phyloP scores from a whole-genome alignment of 2,797 vertebrate genomes.

The Takifugu rubripes region DNA sequence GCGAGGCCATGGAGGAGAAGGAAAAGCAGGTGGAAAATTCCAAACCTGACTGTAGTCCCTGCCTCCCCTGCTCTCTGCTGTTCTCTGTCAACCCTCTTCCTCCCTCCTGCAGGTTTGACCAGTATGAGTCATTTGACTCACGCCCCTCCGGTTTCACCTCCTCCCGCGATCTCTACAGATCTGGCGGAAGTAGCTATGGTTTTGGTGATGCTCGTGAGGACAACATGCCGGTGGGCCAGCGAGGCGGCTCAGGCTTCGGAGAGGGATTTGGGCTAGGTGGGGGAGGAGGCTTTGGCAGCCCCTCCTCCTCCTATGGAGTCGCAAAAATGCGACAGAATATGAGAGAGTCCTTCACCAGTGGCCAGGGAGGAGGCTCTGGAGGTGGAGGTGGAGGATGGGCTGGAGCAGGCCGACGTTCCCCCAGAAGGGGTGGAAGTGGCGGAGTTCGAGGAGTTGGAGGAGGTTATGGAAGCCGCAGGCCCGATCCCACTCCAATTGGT shows the following conservation, averaged over 20 bases:
- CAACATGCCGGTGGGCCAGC: slow-evolving; percentile 77
- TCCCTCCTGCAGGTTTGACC: slow-evolving; percentile 87
- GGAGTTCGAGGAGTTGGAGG: slow-evolving; percentile 70
- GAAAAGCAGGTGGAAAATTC: slow-evolving; percentile 67
- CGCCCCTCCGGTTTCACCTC: slow-evolving; percentile 80
- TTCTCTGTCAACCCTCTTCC: slow-evolving; percentile 69
- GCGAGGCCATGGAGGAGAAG: slow-evolving; percentile 62
- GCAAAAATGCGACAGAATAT: slow-evolving; percentile 82
- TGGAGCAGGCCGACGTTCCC: slow-evolving; percentile 76
- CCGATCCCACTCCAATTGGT: slow-evolving; percentile 75
- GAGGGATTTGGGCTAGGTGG: slow-evolving; percentile 76
- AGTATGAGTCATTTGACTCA: slow-evolving; percentile 90
- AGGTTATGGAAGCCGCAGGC: slow-evolving; percentile 77
- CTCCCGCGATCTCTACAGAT: slow-evolving; percentile 89
- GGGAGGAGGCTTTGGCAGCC: slow-evolving; percentile 76
- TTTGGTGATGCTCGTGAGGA: slow-evolving; percentile 84
- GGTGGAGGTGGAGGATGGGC: slow-evolving; percentile 79
- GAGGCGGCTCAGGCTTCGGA: slow-evolving; percentile 78
- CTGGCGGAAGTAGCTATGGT: slow-evolving; percentile 81
- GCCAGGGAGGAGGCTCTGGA: slow-evolving; percentile 69
- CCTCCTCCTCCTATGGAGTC: slow-evolving; percentile 76
- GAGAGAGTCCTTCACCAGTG: slow-evolving; percentile 79
- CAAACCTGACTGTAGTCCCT: slow-evolving; percentile 61
- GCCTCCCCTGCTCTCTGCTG: slow-evolving; percentile 67
- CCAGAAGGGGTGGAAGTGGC: slow-evolving; percentile 75